Conservation (phyloP, 2,113 vertebrate genomes). For the Carlito syrichta region DNA sequence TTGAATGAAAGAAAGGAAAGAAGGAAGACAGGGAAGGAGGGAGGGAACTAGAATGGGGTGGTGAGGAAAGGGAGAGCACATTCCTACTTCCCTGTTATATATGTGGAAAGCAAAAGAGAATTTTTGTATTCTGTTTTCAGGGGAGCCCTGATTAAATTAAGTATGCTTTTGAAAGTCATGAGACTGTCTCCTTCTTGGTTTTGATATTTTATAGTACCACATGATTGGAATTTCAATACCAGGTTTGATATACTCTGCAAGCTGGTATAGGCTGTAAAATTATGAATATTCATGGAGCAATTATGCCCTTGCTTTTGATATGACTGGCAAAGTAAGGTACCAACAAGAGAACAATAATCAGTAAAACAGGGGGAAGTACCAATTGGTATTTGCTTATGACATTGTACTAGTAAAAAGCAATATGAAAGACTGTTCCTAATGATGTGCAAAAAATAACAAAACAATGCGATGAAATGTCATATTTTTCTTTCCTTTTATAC, state of each 20-base stretch:
- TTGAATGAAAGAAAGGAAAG: neutral
- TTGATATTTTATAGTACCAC: slow-evolving; percentile 1
- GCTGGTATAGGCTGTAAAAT: slow-evolving; percentile 14
- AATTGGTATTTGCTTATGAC: slow-evolving; percentile 48
- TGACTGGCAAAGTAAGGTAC: neutral
- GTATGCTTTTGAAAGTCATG: neutral
- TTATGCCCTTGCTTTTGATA: slow-evolving; percentile 27
- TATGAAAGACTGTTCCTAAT: slow-evolving; percentile 23
- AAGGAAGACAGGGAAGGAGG: neutral
- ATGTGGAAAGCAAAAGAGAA: neutral
- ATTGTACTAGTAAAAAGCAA: slow-evolving; percentile 52
- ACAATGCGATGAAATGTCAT: slow-evolving; percentile 36
- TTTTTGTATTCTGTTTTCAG: neutral
- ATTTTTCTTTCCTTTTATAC: slow-evolving; percentile 49
- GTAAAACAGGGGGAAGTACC: neutral
- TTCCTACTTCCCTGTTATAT: neutral
- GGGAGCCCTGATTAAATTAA: slow-evolving; percentile 13
- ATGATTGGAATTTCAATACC: slow-evolving; percentile 49
- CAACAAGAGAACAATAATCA: slow-evolving; percentile 48
- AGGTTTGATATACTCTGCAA: slow-evolving; percentile 45
- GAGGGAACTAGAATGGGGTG: neutral
- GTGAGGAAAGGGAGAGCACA: too few relatives aligned
- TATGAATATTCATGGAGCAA: slow-evolving; percentile 42
- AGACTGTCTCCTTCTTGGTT: slow-evolving; percentile 8
- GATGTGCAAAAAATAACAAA: slow-evolving; percentile 51